phyloP scores from a whole-genome alignment of 2,888 invertebrate genomes.

The Saturnia japonica region DNA sequence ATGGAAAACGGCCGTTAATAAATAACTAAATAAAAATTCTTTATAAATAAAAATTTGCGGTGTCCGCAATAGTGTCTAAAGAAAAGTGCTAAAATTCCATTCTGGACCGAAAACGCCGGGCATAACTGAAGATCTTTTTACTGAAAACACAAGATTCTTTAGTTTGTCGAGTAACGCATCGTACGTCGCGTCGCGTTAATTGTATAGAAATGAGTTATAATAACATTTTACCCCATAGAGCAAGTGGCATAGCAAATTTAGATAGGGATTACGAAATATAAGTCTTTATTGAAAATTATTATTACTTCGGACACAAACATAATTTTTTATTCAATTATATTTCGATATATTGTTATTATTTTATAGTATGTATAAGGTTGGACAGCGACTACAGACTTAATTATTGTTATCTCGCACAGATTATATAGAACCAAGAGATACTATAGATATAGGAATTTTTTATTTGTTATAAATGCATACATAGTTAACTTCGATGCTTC shows the following conservation, averaged over 20 bases:
- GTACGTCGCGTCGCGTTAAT: background rate
- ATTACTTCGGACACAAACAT: no score
- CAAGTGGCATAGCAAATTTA: background rate
- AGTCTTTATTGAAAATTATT: background rate
- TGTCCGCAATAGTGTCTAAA: constrained; percentile 60
- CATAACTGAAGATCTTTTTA: constrained; percentile 60
- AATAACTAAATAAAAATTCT: background rate
- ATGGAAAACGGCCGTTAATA: no score
- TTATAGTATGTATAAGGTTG: no score
- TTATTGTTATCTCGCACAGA: background rate
- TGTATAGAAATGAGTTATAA: background rate
- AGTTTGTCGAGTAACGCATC: constrained; percentile 17
- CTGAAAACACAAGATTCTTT: constrained; percentile 40
- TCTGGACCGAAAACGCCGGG: constrained; percentile 64
- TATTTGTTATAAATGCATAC: no score
- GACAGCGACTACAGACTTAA: no score
- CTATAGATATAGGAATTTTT: background rate
- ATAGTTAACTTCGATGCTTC: no score
- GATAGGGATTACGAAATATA: background rate
- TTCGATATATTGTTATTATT: no score
- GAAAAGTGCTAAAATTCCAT: constrained; percentile 70
- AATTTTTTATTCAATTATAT: no score
- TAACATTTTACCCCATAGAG: background rate
- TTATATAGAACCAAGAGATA: background rate
- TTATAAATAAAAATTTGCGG: constrained; percentile 19